These are phyloP conservation scores for Petrocephalus sullivani DNA, from an alignment of 2,797 vertebrate species.

Conservation along the genomic window DNA sequence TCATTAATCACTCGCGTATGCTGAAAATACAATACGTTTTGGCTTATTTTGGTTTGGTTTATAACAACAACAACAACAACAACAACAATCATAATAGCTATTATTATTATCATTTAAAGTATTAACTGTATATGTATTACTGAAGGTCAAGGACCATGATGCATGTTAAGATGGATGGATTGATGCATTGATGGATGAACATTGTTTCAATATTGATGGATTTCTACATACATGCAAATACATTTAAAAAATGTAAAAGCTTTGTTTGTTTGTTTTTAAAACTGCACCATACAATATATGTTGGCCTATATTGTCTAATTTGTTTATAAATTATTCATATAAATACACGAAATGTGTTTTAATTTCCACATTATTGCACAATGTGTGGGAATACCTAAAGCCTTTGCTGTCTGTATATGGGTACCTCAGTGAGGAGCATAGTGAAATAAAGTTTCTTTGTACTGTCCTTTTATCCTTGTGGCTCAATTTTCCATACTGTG, in stretches of 20 bases:
- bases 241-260: not conserved
- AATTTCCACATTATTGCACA: not conserved
- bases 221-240: not conserved
- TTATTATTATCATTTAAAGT: not conserved
- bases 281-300: not conserved
- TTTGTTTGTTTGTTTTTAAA: not conserved
- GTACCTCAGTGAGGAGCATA: not conserved
- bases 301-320: not conserved
- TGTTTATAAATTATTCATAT: not conserved
- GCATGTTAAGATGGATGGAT: not conserved
- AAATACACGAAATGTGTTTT: not conserved
- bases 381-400: not conserved
- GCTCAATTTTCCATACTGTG: not conserved
- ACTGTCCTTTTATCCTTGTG: not conserved
- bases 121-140: not conserved
- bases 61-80: not conserved
- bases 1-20: conserved; percentile 17
- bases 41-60: conserved; percentile 10
- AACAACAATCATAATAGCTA: not conserved
- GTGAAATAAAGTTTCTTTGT: not conserved
- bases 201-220: not conserved
- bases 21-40: conserved; percentile 5
- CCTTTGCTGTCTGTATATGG: not conserved
- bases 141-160: not conserved
- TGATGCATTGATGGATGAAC: not conserved